These are phyloP conservation scores for Heliconius erato DNA, from an alignment of 2,888 invertebrate genomes.

Conservation along the genomic window DNA sequence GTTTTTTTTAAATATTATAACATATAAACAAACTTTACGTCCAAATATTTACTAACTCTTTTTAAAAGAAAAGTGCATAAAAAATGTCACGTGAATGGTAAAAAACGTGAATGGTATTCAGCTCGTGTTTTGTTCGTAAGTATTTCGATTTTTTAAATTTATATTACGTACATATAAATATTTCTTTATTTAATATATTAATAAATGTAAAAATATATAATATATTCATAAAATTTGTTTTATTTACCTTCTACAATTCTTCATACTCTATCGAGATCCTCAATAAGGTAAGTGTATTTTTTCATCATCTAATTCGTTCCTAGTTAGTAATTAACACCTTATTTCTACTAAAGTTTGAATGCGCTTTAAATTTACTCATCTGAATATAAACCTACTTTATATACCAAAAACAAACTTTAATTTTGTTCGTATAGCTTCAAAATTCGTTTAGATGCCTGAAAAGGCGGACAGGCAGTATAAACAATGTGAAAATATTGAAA, in stretches of 20 bases:
- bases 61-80: neutral
- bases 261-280: neutral
- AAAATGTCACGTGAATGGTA: neutral
- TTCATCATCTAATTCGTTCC: neutral
- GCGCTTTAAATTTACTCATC: neutral
- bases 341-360: neutral
- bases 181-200: neutral
- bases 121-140: neutral
- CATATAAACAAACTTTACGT: no score
- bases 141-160: neutral
- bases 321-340: neutral
- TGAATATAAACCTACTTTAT: neutral
- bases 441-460: neutral
- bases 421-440: neutral
- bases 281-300: conserved; percentile 47
- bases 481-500: conserved; percentile 15
- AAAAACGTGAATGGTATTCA: neutral
- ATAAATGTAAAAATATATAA: neutral
- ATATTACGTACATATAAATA: neutral
- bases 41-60: no score
- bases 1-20: no score
- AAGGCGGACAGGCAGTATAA: neutral
- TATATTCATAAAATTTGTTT: conserved; percentile 26
- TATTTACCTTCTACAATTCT: conserved; percentile 31
- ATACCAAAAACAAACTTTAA: neutral